phyloP scores from a whole-genome alignment of 2,797 vertebrate genomes.

The Sebastes nivosus region DNA sequence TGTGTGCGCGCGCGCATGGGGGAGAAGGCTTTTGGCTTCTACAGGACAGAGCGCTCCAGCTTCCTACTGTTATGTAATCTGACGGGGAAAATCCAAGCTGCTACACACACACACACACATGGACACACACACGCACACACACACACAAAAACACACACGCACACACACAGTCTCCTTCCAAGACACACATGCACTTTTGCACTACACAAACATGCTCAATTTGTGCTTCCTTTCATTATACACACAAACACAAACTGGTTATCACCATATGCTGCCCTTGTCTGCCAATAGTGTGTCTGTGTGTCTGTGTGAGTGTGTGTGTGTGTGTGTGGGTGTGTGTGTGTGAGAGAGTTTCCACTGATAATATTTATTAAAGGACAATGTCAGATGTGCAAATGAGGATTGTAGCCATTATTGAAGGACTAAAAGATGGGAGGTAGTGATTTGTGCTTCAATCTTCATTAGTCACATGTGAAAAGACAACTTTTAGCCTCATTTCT shows the following conservation, averaged over 20 bases:
- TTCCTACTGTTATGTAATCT: slow-evolving; percentile 84
- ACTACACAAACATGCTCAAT: slow-evolving; percentile 68
- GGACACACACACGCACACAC: not conserved
- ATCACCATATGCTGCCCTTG: slow-evolving; percentile 75
- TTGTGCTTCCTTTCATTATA: slow-evolving; percentile 67
- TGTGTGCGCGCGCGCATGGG: not conserved
- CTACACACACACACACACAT: slow-evolving; percentile 38
- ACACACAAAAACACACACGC: slow-evolving; percentile 29
- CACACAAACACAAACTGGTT: slow-evolving; percentile 76
- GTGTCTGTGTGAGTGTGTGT: slow-evolving; percentile 1
- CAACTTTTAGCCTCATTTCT: not conserved
- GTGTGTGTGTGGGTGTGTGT: not conserved
- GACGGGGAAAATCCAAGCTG: slow-evolving; percentile 81
- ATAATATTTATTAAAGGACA: slow-evolving; percentile 50
- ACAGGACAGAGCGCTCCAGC: slow-evolving; percentile 73
- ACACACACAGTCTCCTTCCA: slow-evolving; percentile 60
- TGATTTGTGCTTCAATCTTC: not conserved
- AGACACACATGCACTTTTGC: slow-evolving; percentile 63
- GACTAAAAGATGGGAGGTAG: not conserved
- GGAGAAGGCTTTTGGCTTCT: slow-evolving; percentile 74
- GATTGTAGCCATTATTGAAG: slow-evolving; percentile 38
- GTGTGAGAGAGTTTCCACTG: slow-evolving; percentile 12
- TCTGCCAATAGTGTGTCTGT: slow-evolving; percentile 69
- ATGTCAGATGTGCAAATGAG: slow-evolving; percentile 60
- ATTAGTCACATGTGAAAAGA: not conserved